Conservation (phyloP, 2,797 vertebrate genomes). For the Enteromius viviparus region DNA sequence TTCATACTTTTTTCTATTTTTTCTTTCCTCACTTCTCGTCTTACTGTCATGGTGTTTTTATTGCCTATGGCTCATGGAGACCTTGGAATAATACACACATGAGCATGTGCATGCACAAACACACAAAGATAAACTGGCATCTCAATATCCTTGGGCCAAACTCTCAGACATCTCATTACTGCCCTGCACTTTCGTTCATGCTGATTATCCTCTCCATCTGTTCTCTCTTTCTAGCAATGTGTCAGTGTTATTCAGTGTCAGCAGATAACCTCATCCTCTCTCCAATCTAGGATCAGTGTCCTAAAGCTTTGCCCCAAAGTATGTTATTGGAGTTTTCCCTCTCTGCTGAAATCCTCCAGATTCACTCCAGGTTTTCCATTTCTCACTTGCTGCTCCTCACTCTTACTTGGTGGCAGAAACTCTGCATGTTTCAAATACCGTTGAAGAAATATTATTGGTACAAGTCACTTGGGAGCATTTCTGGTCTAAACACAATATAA, state of each 20-base stretch:
- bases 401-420: not conserved
- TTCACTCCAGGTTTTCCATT: slow-evolving; percentile 1
- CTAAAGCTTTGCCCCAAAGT: slow-evolving; percentile 5
- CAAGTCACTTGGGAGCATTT: not conserved
- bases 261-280: slow-evolving; percentile 24
- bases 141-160: slow-evolving; percentile 36
- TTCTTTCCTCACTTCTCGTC: not conserved
- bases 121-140: slow-evolving; percentile 29
- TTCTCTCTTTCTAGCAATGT: slow-evolving; percentile 16
- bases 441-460: not conserved
- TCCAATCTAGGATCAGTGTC: not conserved
- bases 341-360: not conserved
- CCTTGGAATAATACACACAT: slow-evolving; percentile 11
- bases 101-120: not conserved
- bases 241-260: slow-evolving; percentile 32
- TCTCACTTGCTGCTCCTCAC: not conserved
- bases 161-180: slow-evolving; percentile 37
- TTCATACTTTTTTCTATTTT: not conserved
- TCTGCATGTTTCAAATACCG: not conserved
- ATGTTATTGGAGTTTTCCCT: slow-evolving; percentile 12
- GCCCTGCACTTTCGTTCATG: slow-evolving; percentile 15
- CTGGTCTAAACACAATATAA: not conserved
- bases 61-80: not conserved
- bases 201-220: slow-evolving; percentile 40
- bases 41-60: not conserved